Conservation (phyloP, 2,797 vertebrate genomes). For the Aeoliscus strigatus region DNA sequence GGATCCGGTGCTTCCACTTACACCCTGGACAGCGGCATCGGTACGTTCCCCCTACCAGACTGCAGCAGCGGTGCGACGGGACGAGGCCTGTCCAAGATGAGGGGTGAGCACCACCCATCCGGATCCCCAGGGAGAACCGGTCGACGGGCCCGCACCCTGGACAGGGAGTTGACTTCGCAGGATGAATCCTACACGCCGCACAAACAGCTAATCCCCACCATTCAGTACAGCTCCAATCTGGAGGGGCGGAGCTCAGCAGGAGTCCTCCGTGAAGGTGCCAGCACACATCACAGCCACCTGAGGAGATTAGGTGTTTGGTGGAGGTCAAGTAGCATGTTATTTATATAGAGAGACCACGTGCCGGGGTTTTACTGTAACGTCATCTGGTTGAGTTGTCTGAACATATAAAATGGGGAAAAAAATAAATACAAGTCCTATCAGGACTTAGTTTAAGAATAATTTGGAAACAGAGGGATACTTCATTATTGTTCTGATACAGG, state of each 20-base stretch:
- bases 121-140: constrained; percentile 74
- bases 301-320: neutral
- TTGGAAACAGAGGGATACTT: too few species aligned
- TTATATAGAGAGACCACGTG: too few species aligned
- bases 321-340: neutral
- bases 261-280: constrained; percentile 75
- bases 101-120: constrained; percentile 75
- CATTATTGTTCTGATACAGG: too few species aligned
- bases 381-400: too few species aligned
- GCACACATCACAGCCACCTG: neutral
- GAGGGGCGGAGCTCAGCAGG: constrained; percentile 64
- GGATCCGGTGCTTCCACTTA: constrained; percentile 90
- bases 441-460: too few species aligned
- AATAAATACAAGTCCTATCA: too few species aligned
- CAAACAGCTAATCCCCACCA: constrained; percentile 72
- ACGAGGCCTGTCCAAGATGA: constrained; percentile 82
- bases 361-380: too few species aligned
- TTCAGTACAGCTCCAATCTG: constrained; percentile 70
- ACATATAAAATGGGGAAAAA: too few species aligned
- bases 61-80: constrained; percentile 81
- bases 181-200: constrained; percentile 76
- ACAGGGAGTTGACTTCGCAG: constrained; percentile 82
- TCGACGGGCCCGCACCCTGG: constrained; percentile 88
- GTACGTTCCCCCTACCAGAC: constrained; percentile 92
- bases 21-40: constrained; percentile 95